Percentiles rank a stretch among this genome's conserved stretches.
Conservation (phyloP, 2,888 invertebrate species). For the Yponomeuta evonymella region DNA sequence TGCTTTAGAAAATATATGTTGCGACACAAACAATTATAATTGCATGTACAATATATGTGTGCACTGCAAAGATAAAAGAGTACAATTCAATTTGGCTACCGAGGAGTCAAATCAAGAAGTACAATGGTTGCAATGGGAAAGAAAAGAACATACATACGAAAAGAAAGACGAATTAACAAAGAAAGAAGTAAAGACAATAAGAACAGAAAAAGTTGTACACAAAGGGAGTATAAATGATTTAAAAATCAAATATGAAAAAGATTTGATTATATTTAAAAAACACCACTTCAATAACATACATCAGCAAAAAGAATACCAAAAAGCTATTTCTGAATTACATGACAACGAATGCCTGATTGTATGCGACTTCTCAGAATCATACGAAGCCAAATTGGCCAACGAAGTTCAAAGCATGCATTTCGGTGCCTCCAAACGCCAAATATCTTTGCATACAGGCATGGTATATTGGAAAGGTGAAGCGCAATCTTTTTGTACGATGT, state of each 20-base stretch:
- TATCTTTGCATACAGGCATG: constrained; percentile 23
- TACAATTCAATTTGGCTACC: neutral
- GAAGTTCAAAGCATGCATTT: constrained; percentile 25
- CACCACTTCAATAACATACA: constrained; percentile 14
- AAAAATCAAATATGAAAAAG: constrained; percentile 9
- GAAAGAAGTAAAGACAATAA: constrained; percentile 7
- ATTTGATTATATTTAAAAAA: constrained; percentile 12
- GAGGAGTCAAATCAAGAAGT: constrained; percentile 1
- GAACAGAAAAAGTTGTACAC: constrained; percentile 6
- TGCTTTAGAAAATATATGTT: constrained; percentile 10
- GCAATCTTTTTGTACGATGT: constrained; percentile 20
- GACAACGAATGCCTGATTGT: constrained; percentile 19
- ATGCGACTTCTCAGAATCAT: constrained; percentile 24
- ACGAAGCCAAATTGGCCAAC: constrained; percentile 20
- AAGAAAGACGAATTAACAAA: constrained; percentile 4
- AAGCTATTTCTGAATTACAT: constrained; percentile 7
- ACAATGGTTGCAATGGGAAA: constrained; percentile 8
- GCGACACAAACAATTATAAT: constrained; percentile 1
- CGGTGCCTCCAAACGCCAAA: constrained; percentile 22
- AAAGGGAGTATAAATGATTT: constrained; percentile 7
- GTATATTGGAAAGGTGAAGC: constrained; percentile 20
- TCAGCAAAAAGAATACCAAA: constrained; percentile 16
- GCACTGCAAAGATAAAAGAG: neutral
- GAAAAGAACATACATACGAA: constrained; percentile 5
- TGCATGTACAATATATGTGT: constrained; percentile 2